Base-by-base conservation (phyloP, 2,888 invertebrate species). In the Ichneumon xanthorius region DNA sequence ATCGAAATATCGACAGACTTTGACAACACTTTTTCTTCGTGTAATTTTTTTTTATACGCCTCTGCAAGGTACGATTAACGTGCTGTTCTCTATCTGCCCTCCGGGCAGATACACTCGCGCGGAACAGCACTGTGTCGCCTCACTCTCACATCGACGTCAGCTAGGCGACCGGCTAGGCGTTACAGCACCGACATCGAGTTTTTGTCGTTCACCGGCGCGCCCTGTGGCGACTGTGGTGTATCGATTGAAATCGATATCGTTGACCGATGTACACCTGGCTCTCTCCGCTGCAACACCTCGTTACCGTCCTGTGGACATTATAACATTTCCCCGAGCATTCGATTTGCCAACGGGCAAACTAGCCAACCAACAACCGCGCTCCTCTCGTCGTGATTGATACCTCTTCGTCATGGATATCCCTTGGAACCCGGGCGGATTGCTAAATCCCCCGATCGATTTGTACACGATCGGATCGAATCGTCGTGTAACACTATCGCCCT, bases 241-340 rank as follows among this genome's bases (percentile, higher is more conserved):
- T 76, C 88, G 88, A 90, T 90, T 87, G 91, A 88, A 92, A 92
- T 89, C 90, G 90, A 92, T 91, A 92, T 87, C 86, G 87, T 90
- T 92, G 91, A 89, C 85, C 84, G 86, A 30, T 61, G 6, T 61
- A 77, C 81, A 78, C 80, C 84, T 85, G 84, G 58, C 79, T 76
- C 77, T 67, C 80, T 71, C 76, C 77, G 50, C 58, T 63, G 53
- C 67, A 81, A 63, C 33, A 50, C 45, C 61, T 16, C 33, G 67
- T 30, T 53, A 72, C 73, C 55, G 45, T 80, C 67, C 68, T 53
- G 33, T 53, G 73, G 61, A 77, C 71, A 80, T 82, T 75, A 67
- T 26, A 48, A 67, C 30, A 45, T 45, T 76, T 76, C 75, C 75
- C 82, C 50, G 50, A 68, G 67, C 71, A 65, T 80, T 80, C 84